Evolutionary conservation across 2,113 vertebrate genomes (phyloP).

Genomic region (Daubentonia madagascariensis): DNA sequence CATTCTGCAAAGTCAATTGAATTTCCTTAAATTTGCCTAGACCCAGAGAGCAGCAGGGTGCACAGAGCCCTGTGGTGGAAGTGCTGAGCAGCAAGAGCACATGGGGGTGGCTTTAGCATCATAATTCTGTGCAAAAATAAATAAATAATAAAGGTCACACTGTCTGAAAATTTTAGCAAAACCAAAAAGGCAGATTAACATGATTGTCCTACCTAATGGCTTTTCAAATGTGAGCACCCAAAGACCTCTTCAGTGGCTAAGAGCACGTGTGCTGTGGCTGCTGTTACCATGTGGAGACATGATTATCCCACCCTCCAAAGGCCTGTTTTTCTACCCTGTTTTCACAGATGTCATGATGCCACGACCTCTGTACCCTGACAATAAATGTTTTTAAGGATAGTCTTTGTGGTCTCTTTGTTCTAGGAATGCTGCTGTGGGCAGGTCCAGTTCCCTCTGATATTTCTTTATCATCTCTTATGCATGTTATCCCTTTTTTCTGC

Average conservation of each 20-base stretch:
- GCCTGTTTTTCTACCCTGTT: neutral
- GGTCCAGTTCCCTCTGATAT: neutral
- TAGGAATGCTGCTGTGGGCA: neutral
- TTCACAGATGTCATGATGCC: conserved; percentile 1
- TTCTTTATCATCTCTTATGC: fast-evolving
- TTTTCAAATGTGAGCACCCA: neutral
- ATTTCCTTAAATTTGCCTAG: neutral
- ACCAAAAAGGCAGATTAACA: neutral
- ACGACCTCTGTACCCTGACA: neutral
- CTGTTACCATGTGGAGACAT: neutral
- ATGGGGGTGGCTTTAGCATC: neutral
- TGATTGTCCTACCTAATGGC: neutral
- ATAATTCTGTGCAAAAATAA: neutral
- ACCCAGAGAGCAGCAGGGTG: neutral
- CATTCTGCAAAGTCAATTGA: neutral
- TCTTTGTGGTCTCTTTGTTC: neutral
- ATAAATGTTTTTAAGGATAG: conserved; percentile 43
- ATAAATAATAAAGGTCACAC: neutral
- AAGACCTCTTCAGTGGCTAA: neutral
- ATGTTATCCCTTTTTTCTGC: neutral
- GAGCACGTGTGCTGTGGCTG: neutral
- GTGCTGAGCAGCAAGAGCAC: neutral
- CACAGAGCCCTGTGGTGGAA: neutral
- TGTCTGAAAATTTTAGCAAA: neutral
- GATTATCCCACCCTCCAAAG: neutral